Base-by-base conservation (phyloP, 37 sponge, comb jelly and placozoan genomes). In the Tethya wilhelma region DNA sequence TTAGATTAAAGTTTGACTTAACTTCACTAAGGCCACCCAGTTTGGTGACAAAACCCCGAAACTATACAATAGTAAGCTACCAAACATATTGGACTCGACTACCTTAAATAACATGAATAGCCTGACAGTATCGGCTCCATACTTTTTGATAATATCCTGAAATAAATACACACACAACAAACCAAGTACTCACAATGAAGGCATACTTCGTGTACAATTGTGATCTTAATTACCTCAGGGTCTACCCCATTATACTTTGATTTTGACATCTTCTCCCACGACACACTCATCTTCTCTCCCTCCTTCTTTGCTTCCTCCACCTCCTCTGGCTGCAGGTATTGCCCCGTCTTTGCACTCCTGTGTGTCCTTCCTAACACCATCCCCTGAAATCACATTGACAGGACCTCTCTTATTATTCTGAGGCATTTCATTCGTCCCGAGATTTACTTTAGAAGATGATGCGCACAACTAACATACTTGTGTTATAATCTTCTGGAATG, bases 191-290 rank as follows among this genome's bases (percentile, higher is more conserved):
- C 2, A 26, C 2, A 53, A 3, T 2, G 0, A 40, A 29, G 36
- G 36, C 4, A 7, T 36, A 67, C 30, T 33, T n/a, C n/a, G n/a
- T n/a, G n/a, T n/a, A n/a, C n/a, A n/a, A n/a, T n/a, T n/a, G n/a
- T n/a, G n/a, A n/a, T n/a, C n/a, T n/a, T n/a, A n/a, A n/a, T 19
- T 39, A 80, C 80, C 75, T 73, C 75, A 43, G 96, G 96, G 36
- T 92, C 90, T 34, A 95, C 85, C 20, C 96, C 96, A 83, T 95
- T 95, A 64, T 89, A 68, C 65, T 91, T 95, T 3, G 92, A 91
- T 69, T 95, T 95, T n/a, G 89, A 88, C 95, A 95, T 95, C 74
- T 95, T 95, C 78, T 95, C 95, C 95, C 95, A 94, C 0, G 75
- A 78, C 43, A 70, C 56, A 44, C 44, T 66, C 59, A 90, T 68